Conservation (phyloP, 2,888 invertebrate species). For the Hemistola chrysoprasaria region DNA sequence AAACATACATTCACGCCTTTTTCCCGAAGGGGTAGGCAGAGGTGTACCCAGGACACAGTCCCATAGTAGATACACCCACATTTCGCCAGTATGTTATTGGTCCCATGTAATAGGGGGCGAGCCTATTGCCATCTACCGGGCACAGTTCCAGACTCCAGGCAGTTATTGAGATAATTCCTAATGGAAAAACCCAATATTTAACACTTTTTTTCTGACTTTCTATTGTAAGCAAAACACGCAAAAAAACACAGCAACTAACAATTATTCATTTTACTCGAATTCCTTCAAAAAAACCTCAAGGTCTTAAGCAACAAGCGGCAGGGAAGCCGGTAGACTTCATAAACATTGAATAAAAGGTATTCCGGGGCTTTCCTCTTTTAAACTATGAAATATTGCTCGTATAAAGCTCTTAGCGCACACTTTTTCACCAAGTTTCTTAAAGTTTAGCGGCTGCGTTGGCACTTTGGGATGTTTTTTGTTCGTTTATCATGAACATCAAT, state of each 20-base stretch:
- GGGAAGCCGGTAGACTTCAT: constrained; percentile 40
- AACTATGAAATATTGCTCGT: constrained; percentile 55
- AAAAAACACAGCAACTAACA: constrained; percentile 18
- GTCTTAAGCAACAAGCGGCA: constrained; percentile 33
- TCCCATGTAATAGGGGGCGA: no score
- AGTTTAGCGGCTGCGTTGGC: constrained; percentile 43
- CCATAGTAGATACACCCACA: no score
- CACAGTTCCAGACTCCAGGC: no score
- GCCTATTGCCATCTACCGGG: no score
- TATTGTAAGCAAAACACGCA: constrained; percentile 4
- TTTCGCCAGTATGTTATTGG: no score
- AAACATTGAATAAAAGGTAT: constrained; percentile 48
- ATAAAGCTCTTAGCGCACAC: constrained; percentile 50
- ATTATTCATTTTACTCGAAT: constrained; percentile 22
- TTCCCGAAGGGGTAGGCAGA: no score
- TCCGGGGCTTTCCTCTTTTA: constrained; percentile 48
- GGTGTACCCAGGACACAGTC: no score
- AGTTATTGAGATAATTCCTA: no score
- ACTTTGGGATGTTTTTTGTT: constrained; percentile 42
- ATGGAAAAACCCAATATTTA: no score
- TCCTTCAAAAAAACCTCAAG: constrained; percentile 30
- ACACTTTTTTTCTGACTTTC: no score
- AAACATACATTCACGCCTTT: constrained; percentile 1
- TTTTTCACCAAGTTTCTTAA: constrained; percentile 42
- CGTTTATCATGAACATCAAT: constrained; percentile 32